Conservation (phyloP, 2,888 invertebrate species). For the Euclidia mi region DNA sequence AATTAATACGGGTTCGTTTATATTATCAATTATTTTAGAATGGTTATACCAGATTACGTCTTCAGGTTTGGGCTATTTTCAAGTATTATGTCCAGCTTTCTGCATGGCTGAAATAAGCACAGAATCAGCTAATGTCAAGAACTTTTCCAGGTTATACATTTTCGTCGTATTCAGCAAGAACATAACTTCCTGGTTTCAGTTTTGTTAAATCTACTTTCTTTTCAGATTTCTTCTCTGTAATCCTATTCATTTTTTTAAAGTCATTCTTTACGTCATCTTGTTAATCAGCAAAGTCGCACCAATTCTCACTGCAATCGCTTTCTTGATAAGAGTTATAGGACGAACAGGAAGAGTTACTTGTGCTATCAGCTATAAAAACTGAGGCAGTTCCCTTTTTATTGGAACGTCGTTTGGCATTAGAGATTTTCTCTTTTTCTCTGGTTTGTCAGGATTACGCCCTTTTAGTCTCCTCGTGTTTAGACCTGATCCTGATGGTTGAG, state of each 20-base stretch:
- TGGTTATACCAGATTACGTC: too few species aligned
- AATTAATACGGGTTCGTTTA: too few species aligned
- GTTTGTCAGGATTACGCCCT: conserved; percentile 16
- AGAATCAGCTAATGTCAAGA: conserved; percentile 13
- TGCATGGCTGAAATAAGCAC: conserved; percentile 9
- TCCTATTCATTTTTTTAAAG: conserved; percentile 11
- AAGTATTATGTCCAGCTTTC: conserved; percentile 10
- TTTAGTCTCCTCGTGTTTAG: conserved; percentile 14
- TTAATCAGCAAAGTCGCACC: conserved; percentile 16
- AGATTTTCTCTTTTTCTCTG: conserved; percentile 16
- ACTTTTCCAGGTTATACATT: conserved; percentile 11
- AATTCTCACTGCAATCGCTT: conserved; percentile 17
- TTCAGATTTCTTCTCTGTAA: conserved; percentile 12
- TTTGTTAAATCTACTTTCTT: conserved; percentile 12
- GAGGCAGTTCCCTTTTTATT: conserved; percentile 8
- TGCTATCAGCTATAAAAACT: conserved; percentile 18
- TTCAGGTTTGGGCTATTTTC: too few species aligned
- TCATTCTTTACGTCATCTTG: conserved; percentile 13
- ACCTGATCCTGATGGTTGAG: conserved; percentile 19
- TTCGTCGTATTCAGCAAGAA: conserved; percentile 10
- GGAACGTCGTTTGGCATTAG: conserved; percentile 18
- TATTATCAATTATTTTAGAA: too few species aligned
- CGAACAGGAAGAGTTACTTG: too few species aligned
- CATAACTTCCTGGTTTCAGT: conserved; percentile 11
- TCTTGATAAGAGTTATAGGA: conserved; percentile 15